phyloP scores from a whole-genome alignment of 2,888 invertebrate genomes.

The Drosophila suboccidentalis region DNA sequence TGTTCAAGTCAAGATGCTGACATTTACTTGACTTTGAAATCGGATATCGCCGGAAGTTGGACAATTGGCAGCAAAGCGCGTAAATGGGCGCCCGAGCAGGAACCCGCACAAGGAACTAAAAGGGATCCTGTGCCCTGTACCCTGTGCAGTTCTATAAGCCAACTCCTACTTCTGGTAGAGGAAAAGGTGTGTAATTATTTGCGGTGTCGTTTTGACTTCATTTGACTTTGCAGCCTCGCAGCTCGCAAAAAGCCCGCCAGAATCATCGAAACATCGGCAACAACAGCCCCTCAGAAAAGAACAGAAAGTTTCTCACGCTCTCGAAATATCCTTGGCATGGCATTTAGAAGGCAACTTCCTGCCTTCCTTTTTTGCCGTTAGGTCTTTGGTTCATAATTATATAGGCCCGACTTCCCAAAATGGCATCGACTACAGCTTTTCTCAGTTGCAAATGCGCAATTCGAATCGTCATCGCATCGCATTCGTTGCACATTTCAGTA shows the following conservation, averaged over 20 bases:
- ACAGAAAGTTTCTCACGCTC: conserved; percentile 70
- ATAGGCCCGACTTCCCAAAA: conserved; percentile 47
- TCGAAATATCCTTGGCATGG: conserved; percentile 34
- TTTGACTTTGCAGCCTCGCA: conserved; percentile 38
- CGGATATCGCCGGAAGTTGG: conserved; percentile 74
- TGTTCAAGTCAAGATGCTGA: conserved; percentile 68
- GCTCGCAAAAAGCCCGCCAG: conserved; percentile 71
- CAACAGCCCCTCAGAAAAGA: conserved; percentile 21
- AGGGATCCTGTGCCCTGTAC: conserved; percentile 33
- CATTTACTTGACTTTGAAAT: conserved; percentile 77
- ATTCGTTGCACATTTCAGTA: conserved; percentile 72
- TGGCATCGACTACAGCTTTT: conserved; percentile 43
- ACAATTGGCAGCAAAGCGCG: conserved; percentile 72
- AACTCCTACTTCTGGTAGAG: conserved; percentile 16
- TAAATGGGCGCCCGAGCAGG: conserved; percentile 56
- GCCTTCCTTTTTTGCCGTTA: conserved; percentile 44
- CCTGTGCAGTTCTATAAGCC: conserved; percentile 24
- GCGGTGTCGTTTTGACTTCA: conserved; percentile 70
- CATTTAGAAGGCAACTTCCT: conserved; percentile 66
- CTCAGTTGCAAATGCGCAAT: conserved; percentile 74
- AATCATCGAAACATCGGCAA: conserved; percentile 52
- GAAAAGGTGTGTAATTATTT: conserved; percentile 74
- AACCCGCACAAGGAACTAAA: conserved; percentile 6
- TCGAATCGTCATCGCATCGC: conserved; percentile 9
- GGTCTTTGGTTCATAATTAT: conserved; percentile 58